Evolutionary conservation across 2,888 invertebrate species (phyloP).

Genomic region (Odontomyia ornata): DNA sequence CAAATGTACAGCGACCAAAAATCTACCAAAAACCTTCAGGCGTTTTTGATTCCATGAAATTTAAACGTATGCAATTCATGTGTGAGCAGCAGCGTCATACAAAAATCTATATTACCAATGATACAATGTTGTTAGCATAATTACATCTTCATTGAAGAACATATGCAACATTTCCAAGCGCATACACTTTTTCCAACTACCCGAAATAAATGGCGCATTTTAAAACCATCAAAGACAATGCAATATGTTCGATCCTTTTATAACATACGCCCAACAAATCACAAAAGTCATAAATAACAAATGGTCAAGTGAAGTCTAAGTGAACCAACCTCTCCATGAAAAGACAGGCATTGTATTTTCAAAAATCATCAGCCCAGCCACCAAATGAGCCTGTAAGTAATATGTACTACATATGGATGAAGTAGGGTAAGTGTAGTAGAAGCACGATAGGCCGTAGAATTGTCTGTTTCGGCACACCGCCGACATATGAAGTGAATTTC

Average conservation of each 20-base stretch:
- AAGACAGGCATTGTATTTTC: neutral
- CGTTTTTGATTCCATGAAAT: no score
- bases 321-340: neutral
- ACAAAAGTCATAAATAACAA: constrained; percentile 17
- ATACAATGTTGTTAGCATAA: no score
- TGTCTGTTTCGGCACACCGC: neutral
- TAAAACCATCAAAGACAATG: neutral
- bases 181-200: no score
- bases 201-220: no score
- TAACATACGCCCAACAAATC: constrained; percentile 12
- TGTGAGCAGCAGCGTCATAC: no score
- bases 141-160: no score
- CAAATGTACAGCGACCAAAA: no score
- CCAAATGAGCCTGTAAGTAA: no score
- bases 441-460: neutral
- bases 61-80: no score
- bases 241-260: neutral
- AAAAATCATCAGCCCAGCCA: neutral
- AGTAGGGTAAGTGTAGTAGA: neutral
- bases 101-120: no score
- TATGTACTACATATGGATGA: neutral
- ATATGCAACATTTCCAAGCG: no score
- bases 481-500: neutral
- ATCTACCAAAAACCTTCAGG: no score
- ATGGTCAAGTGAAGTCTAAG: constrained; percentile 8